Conservation (phyloP, 2,888 invertebrate species). For the Drosophila mercatorum region DNA sequence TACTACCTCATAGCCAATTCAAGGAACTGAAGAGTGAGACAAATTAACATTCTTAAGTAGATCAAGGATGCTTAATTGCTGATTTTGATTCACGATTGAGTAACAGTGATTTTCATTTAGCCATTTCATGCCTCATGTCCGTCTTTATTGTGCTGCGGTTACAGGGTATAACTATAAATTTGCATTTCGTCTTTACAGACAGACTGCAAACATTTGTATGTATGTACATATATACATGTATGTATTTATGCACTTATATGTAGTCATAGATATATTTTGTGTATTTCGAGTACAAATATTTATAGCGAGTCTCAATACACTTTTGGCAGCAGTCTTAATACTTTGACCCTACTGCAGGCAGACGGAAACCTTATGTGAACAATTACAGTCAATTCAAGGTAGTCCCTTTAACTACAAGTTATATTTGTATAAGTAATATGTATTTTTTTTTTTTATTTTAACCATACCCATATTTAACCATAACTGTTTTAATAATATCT, state of each 20-base stretch:
- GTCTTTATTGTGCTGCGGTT: neutral
- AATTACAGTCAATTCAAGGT: constrained; percentile 23
- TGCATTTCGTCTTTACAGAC: constrained; percentile 28
- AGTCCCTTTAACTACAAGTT: neutral
- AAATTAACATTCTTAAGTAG: neutral
- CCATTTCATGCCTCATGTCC: neutral
- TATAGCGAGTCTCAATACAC: constrained; percentile 15
- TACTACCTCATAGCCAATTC: no score
- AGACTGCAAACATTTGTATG: neutral
- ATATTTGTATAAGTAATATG: neutral
- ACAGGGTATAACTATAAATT: constrained; percentile 24
- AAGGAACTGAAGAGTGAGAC: neutral
- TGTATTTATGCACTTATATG: neutral
- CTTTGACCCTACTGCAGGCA: constrained; percentile 9
- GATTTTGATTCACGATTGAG: neutral
- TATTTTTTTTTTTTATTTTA: no score
- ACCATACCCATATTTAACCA: no score
- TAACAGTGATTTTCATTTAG: neutral
- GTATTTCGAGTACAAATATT: neutral
- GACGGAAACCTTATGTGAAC: neutral
- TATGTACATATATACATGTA: constrained; percentile 2
- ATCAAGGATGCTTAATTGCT: neutral
- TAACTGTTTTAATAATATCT: no score
- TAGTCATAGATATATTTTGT: neutral
- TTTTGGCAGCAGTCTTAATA: constrained; percentile 15